Evolutionary conservation across 1,140 invertebrate species (phyloP).

Genomic region (Drosophila nasuta): DNA sequence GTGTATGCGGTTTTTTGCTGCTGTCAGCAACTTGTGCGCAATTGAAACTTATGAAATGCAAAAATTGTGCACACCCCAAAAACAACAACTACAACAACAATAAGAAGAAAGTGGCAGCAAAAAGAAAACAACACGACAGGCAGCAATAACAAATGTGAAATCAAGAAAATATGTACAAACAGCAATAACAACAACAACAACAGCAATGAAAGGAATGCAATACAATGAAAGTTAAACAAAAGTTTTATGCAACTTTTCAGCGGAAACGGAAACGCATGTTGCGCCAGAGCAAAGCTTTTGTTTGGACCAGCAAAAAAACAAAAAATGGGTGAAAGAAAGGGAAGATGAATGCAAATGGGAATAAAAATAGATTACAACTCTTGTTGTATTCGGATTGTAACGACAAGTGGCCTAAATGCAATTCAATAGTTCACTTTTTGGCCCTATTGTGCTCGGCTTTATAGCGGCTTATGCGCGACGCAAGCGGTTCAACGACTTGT

Average conservation of each 20-base stretch:
- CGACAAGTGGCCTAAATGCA: conserved; percentile 69
- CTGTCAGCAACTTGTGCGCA: conserved; percentile 77
- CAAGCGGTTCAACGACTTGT: conserved; percentile 62
- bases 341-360: neutral
- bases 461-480: neutral
- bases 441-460: conserved; percentile 43
- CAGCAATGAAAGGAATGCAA: conserved; percentile 8
- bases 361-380: conserved; percentile 24
- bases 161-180: conserved; percentile 65
- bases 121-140: conserved; percentile 14
- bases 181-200: conserved; percentile 28
- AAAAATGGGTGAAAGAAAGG: neutral
- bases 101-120: neutral
- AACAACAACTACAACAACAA: conserved; percentile 8
- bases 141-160: conserved; percentile 69
- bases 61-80: conserved; percentile 54
- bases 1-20: conserved; percentile 37
- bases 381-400: conserved; percentile 19
- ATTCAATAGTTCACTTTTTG: conserved; percentile 73
- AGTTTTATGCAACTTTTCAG: conserved; percentile 69
- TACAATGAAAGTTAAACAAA: conserved; percentile 77
- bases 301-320: conserved; percentile 24
- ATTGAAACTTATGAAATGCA: conserved; percentile 78
- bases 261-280: conserved; percentile 77
- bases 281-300: conserved; percentile 65